Percentiles rank a stretch among this genome's conserved stretches.
phyloP scores from a whole-genome alignment of 2,113 vertebrate species.

The Aegotheles bennettii region DNA sequence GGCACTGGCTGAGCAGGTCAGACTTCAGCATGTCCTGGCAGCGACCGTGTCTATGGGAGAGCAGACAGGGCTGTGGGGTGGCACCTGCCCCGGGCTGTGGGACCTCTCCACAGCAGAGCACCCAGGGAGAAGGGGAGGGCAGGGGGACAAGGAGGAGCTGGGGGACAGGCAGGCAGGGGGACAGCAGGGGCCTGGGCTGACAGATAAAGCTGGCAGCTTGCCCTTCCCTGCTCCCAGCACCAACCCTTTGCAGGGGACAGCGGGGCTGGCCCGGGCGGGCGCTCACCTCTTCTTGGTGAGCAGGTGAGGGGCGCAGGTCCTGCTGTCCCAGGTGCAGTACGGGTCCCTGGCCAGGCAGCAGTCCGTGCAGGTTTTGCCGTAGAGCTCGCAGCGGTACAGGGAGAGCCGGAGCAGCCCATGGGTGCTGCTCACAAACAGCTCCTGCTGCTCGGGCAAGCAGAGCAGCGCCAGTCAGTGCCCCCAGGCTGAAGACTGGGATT shows the following conservation, averaged over 20 bases:
- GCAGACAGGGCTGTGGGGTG: neutral
- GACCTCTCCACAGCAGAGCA: neutral
- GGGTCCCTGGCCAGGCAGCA: constrained; percentile 86
- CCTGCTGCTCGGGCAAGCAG: constrained; percentile 65
- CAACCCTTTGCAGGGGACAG: neutral
- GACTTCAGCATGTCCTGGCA: constrained; percentile 79
- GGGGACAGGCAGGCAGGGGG: neutral
- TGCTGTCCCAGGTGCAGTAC: constrained; percentile 86
- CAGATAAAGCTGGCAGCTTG: accelerated
- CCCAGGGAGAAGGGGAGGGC: neutral
- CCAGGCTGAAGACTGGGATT: neutral
- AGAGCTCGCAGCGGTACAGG: constrained; percentile 80
- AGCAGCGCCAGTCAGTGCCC: neutral
- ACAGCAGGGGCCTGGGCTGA: neutral
- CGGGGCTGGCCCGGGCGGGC: accelerated
- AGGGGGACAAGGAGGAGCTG: neutral
- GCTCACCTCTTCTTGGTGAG: constrained; percentile 77
- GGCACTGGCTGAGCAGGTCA: constrained; percentile 80
- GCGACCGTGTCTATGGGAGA: constrained; percentile 67
- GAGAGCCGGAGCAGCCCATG: constrained; percentile 75
- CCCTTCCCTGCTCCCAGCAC: neutral
- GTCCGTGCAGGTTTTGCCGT: constrained; percentile 75
- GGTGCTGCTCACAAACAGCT: constrained; percentile 79
- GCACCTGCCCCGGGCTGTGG: accelerated
- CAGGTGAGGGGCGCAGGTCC: constrained; percentile 72